A percentile compares a stretch with the other conserved stretches of the same genome.
Evolutionary conservation across 2,888 invertebrate genomes (phyloP).

Genomic region (Eupithecia exiguata): DNA sequence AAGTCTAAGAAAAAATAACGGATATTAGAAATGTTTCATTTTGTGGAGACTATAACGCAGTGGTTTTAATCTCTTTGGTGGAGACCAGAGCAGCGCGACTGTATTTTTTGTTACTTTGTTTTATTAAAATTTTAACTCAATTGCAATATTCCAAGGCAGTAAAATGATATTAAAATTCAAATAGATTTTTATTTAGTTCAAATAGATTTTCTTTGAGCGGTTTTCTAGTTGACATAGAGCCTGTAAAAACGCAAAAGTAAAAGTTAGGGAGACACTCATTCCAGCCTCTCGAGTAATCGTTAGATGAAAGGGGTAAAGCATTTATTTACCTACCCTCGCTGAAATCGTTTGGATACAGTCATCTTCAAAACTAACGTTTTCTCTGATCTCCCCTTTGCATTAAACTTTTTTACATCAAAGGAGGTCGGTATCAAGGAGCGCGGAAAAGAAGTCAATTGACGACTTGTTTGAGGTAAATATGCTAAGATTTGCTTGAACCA

Average conservation of each 20-base stretch:
- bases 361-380: slow-evolving; percentile 39
- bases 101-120: slow-evolving; percentile 26
- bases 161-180: not conserved
- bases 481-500: slow-evolving; percentile 23
- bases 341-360: slow-evolving; percentile 30
- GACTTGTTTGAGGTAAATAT: slow-evolving; percentile 41
- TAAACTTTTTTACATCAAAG: slow-evolving; percentile 45
- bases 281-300: not conserved
- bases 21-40: slow-evolving; percentile 38
- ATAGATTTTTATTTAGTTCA: not conserved
- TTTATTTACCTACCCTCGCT: slow-evolving; percentile 28
- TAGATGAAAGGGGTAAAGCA: slow-evolving; percentile 20
- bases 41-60: slow-evolving; percentile 15
- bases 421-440: slow-evolving; percentile 32
- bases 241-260: not conserved
- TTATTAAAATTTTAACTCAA: not conserved
- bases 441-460: slow-evolving; percentile 43
- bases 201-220: not conserved
- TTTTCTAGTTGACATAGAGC: not conserved
- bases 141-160: not conserved
- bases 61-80: no score
- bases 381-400: slow-evolving; percentile 43
- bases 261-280: slow-evolving; percentile 2
- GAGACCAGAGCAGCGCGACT: slow-evolving; percentile 16
- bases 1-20: slow-evolving; percentile 22